Evolutionary conservation across 2,888 invertebrate species (phyloP).

Genomic region (Lasioglossum morio): DNA sequence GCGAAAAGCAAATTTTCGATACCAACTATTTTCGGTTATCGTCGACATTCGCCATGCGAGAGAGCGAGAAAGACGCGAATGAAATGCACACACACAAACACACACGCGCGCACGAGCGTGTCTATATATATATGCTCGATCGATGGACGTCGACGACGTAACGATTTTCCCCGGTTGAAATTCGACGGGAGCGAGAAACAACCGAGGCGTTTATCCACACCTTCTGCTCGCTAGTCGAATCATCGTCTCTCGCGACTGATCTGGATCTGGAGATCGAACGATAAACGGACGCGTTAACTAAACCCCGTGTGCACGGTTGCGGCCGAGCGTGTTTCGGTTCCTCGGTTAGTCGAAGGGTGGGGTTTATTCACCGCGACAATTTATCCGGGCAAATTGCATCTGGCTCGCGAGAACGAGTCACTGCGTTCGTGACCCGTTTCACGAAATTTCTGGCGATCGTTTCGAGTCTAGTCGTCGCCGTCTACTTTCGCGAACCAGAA

Average conservation of each 20-base stretch:
- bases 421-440: conserved; percentile 57
- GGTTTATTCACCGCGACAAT: conserved; percentile 61
- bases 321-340: conserved; percentile 34
- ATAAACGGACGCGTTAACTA: background rate
- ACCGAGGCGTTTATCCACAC: background rate
- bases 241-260: background rate
- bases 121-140: background rate
- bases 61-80: conserved; percentile 2
- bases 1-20: conserved; percentile 68
- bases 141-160: background rate
- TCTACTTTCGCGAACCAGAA: background rate
- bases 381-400: conserved; percentile 60
- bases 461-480: conserved; percentile 28
- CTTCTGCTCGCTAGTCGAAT: background rate
- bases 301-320: background rate
- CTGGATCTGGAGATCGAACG: background rate
- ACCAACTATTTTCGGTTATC: conserved; percentile 39
- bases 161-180: background rate
- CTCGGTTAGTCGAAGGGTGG: conserved; percentile 21
- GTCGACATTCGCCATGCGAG: background rate
- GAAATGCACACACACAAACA: background rate
- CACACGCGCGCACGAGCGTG: too few relatives aligned
- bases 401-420: conserved; percentile 28
- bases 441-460: conserved; percentile 37
- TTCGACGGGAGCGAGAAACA: background rate